Conservation (phyloP, 2,797 vertebrate species). For the Limosa lapponica region DNA sequence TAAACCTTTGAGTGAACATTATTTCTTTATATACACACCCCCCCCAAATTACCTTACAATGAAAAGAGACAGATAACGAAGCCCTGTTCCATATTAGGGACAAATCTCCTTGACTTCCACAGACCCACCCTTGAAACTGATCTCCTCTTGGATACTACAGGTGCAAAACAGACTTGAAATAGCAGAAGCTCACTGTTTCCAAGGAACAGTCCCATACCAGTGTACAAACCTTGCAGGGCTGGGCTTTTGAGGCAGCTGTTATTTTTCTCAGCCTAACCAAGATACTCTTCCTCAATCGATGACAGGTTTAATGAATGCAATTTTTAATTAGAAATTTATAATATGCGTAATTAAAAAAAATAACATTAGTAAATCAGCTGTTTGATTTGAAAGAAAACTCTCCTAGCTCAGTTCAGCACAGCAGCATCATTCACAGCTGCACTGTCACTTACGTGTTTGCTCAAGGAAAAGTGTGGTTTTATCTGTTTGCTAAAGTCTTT, state of each 20-base stretch:
- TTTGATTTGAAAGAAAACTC: neutral
- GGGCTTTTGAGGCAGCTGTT: neutral
- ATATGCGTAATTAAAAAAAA: neutral
- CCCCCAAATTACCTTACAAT: neutral
- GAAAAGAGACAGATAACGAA: neutral
- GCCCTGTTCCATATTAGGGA: neutral
- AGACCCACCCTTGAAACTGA: neutral
- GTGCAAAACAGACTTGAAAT: neutral
- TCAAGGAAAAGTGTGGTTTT: neutral
- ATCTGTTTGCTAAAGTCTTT: neutral
- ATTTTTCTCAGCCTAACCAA: neutral
- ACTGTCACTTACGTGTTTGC: fast-evolving
- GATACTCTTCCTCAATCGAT: neutral
- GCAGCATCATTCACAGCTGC: neutral
- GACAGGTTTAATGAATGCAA: neutral
- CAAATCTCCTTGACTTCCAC: neutral
- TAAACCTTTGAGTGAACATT: fast-evolving
- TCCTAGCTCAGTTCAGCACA: neutral
- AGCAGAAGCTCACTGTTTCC: neutral
- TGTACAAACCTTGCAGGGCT: neutral
- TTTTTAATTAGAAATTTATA: neutral
- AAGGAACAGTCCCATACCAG: neutral
- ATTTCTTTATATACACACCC: neutral
- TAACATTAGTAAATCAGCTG: neutral
- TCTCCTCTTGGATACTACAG: neutral